Evolutionary conservation across 2,113 vertebrate species (phyloP).

Genomic region (Pedetes capensis): DNA sequence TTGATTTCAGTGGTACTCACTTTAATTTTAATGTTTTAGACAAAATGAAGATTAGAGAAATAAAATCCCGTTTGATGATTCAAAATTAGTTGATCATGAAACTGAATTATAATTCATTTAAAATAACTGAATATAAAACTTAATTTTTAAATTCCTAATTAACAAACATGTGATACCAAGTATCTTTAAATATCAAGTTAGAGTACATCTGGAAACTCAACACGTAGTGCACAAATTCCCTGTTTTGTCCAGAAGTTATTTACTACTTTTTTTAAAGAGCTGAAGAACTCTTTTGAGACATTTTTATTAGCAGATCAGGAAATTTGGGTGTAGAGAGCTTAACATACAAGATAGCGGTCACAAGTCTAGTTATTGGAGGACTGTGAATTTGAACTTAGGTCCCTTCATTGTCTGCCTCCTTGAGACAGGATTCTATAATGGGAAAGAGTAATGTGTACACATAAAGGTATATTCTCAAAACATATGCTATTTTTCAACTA

Average conservation of each 20-base stretch:
- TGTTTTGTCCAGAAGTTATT: constrained; percentile 29
- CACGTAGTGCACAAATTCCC: not conserved
- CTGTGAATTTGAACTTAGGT: not conserved
- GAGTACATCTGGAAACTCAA: constrained; percentile 13
- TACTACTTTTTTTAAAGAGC: not conserved
- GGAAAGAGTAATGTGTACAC: not conserved
- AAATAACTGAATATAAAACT: constrained; percentile 19
- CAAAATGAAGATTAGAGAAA: not conserved
- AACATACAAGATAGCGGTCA: constrained; percentile 19
- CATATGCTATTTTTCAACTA: not conserved
- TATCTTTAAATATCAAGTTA: constrained; percentile 8
- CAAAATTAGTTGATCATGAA: constrained; percentile 9
- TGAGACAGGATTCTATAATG: not conserved
- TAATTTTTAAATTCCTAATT: not conserved
- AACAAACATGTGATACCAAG: not conserved
- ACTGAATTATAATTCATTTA: not conserved
- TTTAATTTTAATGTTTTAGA: not conserved
- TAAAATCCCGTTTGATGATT: not conserved
- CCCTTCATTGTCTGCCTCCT: not conserved
- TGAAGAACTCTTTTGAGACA: not conserved
- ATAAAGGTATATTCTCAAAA: not conserved
- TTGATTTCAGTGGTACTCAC: not conserved
- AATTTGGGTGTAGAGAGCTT: constrained; percentile 3
- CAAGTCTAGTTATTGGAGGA: not conserved
- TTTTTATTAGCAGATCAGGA: constrained; percentile 19